These are phyloP conservation scores for Exaiptasia diaphana DNA, from an alignment of 64 coral and sea anemone species.

Conservation along the genomic window DNA sequence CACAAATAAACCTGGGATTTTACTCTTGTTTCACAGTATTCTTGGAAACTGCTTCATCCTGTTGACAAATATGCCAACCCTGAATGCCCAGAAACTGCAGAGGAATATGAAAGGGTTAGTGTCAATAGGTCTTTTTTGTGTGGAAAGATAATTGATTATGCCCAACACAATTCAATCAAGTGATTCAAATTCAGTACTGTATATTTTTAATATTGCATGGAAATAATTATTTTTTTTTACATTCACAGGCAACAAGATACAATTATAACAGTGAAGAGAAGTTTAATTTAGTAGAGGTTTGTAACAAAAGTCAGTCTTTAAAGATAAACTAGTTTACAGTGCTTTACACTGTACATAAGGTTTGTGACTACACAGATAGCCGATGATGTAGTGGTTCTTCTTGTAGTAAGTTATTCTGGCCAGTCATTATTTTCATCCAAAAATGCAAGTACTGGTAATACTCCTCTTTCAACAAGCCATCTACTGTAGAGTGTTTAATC, in stretches of 20 bases:
- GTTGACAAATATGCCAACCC: conserved; percentile 96
- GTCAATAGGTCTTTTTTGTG: background rate
- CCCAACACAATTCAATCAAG: background rate
- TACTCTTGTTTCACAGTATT: conserved; percentile 61
- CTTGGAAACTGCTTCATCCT: conserved; percentile 96
- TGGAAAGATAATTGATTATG: background rate
- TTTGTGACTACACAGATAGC: too few relatives aligned
- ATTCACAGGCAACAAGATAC: conserved; percentile 91
- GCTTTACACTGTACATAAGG: too few relatives aligned
- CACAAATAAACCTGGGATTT: too few relatives aligned
- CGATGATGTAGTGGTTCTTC: too few relatives aligned
- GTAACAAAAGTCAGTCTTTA: too few relatives aligned
- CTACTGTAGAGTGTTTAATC: background rate
- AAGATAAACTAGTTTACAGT: too few relatives aligned
- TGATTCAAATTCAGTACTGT: background rate
- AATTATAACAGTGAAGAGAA: conserved; percentile 98
- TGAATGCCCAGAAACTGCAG: conserved; percentile 89
- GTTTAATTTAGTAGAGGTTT: conserved; percentile 92
- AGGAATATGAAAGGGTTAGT: conserved; percentile 93
- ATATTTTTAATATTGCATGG: too few relatives aligned
- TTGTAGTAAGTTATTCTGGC: too few relatives aligned
- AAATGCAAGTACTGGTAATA: too few relatives aligned
- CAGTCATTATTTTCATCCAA: too few relatives aligned
- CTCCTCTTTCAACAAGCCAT: too few relatives aligned
- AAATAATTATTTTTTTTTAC: background rate